phyloP scores from a whole-genome alignment of 1,140 invertebrate species.

The Heliconius melpomene region DNA sequence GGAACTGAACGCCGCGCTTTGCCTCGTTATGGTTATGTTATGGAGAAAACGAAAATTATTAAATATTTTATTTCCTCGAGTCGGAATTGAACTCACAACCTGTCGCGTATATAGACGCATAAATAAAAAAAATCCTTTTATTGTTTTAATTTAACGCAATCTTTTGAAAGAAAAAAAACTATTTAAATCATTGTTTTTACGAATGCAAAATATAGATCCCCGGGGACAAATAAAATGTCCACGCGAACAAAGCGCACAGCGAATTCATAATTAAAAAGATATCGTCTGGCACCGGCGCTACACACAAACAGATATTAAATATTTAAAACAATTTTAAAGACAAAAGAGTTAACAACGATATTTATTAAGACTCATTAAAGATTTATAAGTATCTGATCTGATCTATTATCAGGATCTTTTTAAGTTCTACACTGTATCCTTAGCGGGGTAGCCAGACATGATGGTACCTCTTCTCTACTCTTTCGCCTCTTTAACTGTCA shows the following conservation, averaged over 20 bases:
- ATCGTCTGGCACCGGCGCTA: constrained; percentile 32
- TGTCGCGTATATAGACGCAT: too few relatives aligned
- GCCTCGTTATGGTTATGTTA: too few relatives aligned
- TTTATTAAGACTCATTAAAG: not conserved
- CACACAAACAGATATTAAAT: constrained; percentile 29
- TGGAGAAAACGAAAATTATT: too few relatives aligned
- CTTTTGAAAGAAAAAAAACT: not conserved
- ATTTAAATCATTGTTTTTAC: constrained; percentile 23
- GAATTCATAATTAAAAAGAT: constrained; percentile 47
- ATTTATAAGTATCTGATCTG: too few relatives aligned
- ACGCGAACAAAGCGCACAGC: constrained; percentile 34
- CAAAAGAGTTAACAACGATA: not conserved
- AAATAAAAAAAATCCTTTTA: not conserved
- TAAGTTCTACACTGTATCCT: too few relatives aligned
- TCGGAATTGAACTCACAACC: too few relatives aligned
- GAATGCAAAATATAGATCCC: constrained; percentile 32
- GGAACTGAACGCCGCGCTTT: too few relatives aligned
- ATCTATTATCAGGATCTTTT: too few relatives aligned
- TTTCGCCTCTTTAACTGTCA: too few relatives aligned
- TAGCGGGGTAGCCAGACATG: too few relatives aligned
- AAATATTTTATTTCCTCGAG: too few relatives aligned
- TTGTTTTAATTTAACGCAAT: constrained; percentile 17
- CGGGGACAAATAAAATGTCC: constrained; percentile 39
- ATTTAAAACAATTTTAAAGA: constrained; percentile 23
- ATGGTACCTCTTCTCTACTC: too few relatives aligned